phyloP scores from a whole-genome alignment of 2,113 vertebrate species.

The Cynoglossus semilaevis region DNA sequence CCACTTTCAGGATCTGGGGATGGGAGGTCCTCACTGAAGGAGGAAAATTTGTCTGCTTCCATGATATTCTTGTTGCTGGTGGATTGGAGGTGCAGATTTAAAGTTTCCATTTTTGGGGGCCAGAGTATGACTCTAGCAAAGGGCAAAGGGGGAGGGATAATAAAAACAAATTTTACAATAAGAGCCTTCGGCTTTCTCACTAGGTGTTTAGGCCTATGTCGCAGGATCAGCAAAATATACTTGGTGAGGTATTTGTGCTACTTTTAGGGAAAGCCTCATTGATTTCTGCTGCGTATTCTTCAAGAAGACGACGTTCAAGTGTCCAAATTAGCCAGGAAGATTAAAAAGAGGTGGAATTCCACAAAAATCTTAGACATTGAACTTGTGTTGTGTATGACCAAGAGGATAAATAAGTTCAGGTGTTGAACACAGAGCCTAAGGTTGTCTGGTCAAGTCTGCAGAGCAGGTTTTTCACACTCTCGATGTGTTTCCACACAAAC shows the following conservation, averaged over 20 bases:
- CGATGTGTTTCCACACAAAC: conserved; percentile 18
- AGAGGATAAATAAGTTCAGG: conserved; percentile 19
- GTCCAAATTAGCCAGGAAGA: conserved; percentile 72
- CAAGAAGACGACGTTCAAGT: conserved; percentile 62
- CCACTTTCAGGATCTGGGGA: conserved; percentile 50
- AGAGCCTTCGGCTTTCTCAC: conserved; percentile 35
- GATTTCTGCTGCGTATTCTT: conserved; percentile 50
- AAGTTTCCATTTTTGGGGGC: conserved; percentile 75
- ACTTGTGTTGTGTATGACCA: conserved; percentile 38
- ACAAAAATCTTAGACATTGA: conserved; percentile 75
- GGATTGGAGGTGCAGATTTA: conserved; percentile 63
- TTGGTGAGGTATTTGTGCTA: conserved; percentile 65
- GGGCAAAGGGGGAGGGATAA: conserved; percentile 47
- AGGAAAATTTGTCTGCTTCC: conserved; percentile 58
- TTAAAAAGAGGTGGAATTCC: conserved; percentile 74
- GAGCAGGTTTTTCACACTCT: conserved; percentile 21
- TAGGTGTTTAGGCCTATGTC: conserved; percentile 51
- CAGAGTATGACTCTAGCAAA: conserved; percentile 58
- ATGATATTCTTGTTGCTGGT: conserved; percentile 53
- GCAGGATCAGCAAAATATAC: conserved; percentile 64
- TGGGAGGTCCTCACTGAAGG: conserved; percentile 54
- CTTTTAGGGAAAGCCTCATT: conserved; percentile 65
- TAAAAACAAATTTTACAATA: conserved; percentile 19
- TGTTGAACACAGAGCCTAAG: conserved; percentile 18
- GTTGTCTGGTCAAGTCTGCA: conserved; percentile 20